phyloP scores from a whole-genome alignment of 1,140 invertebrate species.

The Luehdorfia chinensis region DNA sequence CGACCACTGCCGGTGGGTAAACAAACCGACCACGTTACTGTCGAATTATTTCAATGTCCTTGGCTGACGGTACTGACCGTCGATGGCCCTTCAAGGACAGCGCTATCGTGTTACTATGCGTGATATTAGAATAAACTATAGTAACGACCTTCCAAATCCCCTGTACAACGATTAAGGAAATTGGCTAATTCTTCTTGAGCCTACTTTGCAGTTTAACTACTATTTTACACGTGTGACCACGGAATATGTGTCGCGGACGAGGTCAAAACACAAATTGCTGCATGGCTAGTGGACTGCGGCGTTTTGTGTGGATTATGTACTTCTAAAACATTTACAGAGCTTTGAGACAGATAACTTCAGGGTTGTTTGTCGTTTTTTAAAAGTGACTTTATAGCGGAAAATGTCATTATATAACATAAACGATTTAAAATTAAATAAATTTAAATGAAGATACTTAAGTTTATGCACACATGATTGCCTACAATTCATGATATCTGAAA shows the following conservation, averaged over 20 bases:
- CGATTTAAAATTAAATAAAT: too few species aligned
- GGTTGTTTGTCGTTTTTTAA: neutral
- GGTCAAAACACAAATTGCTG: slow-evolving; percentile 66
- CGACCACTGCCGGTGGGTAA: slow-evolving; percentile 54
- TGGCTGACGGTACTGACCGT: slow-evolving; percentile 57
- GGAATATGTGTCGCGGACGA: slow-evolving; percentile 48
- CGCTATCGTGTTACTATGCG: slow-evolving; percentile 48
- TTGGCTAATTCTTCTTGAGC: slow-evolving; percentile 20
- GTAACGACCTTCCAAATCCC: slow-evolving; percentile 31
- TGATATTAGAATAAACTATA: slow-evolving; percentile 54
- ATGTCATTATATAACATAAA: too few species aligned
- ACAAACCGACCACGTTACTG: slow-evolving; percentile 37
- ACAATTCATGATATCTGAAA: too few species aligned
- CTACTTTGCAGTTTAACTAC: slow-evolving; percentile 24
- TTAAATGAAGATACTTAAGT: too few species aligned
- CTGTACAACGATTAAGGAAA: slow-evolving; percentile 14
- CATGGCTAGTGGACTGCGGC: slow-evolving; percentile 68
- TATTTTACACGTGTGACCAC: slow-evolving; percentile 34
- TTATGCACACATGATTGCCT: too few species aligned
- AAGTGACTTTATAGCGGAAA: neutral
- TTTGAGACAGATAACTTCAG: slow-evolving; percentile 1
- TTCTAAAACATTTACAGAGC: slow-evolving; percentile 11
- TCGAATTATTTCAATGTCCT: slow-evolving; percentile 57
- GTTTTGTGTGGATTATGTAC: slow-evolving; percentile 61
- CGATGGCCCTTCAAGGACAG: slow-evolving; percentile 54